Evolutionary conservation across 2,113 vertebrate genomes (phyloP).

Genomic region (Planiliza haematocheilus): DNA sequence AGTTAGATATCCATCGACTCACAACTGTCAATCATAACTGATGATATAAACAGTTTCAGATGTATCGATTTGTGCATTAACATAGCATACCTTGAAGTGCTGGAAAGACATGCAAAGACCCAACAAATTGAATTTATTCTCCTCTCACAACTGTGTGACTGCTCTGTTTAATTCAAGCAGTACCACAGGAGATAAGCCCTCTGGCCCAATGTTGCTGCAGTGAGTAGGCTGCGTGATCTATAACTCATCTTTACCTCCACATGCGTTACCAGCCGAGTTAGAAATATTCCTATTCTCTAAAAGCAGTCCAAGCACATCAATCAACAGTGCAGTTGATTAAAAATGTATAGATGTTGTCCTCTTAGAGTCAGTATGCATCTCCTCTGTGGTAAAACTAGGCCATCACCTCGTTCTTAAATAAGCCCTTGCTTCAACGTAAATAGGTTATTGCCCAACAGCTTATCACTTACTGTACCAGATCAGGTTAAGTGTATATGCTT

Average conservation of each 20-base stretch:
- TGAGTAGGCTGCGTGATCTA: conserved; percentile 44
- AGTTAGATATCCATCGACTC: no score
- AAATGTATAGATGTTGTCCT: background rate
- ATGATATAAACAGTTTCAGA: background rate
- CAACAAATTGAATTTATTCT: background rate
- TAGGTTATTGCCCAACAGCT: conserved; percentile 23
- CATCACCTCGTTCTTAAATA: conserved; percentile 29
- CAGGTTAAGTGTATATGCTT: background rate
- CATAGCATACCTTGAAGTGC: no score
- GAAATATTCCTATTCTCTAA: conserved; percentile 10
- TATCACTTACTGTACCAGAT: conserved; percentile 7
- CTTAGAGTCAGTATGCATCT: background rate
- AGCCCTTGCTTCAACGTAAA: conserved; percentile 19
- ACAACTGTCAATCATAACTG: no score
- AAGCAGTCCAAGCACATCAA: conserved; percentile 43
- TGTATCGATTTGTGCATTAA: no score
- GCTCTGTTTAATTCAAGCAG: conserved; percentile 30
- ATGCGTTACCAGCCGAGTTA: conserved; percentile 32
- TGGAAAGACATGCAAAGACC: background rate
- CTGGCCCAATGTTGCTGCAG: conserved; percentile 34
- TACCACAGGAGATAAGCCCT: conserved; percentile 25
- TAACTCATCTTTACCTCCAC: conserved; percentile 13
- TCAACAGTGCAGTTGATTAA: background rate
- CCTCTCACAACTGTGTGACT: background rate
- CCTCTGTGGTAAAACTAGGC: conserved; percentile 19